Evolutionary conservation across 2,113 vertebrate genomes (phyloP).

Genomic region (Macroglossus sobrinus): DNA sequence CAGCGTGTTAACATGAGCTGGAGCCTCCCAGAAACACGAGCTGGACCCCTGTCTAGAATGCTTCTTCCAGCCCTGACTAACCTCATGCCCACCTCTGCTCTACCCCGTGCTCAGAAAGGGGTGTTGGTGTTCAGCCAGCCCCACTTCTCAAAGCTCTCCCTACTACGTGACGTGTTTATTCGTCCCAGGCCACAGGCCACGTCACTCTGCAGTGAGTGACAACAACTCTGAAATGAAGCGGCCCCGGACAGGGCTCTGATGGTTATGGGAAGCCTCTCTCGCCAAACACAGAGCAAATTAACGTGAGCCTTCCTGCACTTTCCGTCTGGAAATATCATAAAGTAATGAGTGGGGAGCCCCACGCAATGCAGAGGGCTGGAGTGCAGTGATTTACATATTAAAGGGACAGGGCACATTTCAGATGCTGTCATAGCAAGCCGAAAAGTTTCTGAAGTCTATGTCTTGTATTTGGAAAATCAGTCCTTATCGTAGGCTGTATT

Average conservation of each 20-base stretch:
- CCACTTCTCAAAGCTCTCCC: constrained; percentile 76
- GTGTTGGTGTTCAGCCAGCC: constrained; percentile 68
- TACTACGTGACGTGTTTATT: constrained; percentile 87
- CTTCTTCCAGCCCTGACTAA: not conserved
- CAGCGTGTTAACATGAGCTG: not conserved
- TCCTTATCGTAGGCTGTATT: not conserved
- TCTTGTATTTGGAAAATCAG: not conserved
- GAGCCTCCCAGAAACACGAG: not conserved
- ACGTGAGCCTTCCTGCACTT: constrained; percentile 85
- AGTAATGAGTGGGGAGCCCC: constrained; percentile 86
- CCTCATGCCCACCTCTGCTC: constrained; percentile 51
- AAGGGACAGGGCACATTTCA: constrained; percentile 74
- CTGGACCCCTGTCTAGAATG: too few relatives aligned
- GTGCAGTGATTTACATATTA: constrained; percentile 88
- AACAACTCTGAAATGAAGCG: constrained; percentile 88
- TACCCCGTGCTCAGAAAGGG: constrained; percentile 70
- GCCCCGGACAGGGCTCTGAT: constrained; percentile 81
- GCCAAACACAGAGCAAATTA: constrained; percentile 93
- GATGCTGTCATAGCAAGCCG: not conserved
- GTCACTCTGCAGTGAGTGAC: constrained; percentile 89
- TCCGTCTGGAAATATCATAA: constrained; percentile 88
- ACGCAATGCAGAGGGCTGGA: constrained; percentile 72
- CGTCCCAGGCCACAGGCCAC: constrained; percentile 80
- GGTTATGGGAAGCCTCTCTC: constrained; percentile 86
- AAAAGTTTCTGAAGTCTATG: not conserved